phyloP scores from a whole-genome alignment of 2,113 vertebrate genomes.

The Tauraco erythrolophus region DNA sequence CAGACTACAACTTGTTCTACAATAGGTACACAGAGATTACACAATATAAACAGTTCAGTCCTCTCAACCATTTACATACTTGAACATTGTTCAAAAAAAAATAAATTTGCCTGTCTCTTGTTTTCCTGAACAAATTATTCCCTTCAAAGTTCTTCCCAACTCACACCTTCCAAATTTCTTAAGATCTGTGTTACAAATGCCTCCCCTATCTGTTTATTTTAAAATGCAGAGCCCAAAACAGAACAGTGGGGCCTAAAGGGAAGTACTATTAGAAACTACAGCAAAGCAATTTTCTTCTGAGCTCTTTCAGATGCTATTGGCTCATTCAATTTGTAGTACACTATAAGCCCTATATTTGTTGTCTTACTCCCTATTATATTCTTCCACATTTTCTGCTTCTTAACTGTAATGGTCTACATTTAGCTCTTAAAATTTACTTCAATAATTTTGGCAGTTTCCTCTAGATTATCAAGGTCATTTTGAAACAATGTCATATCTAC shows the following conservation, averaged over 20 bases:
- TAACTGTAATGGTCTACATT: not conserved
- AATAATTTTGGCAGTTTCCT: not conserved
- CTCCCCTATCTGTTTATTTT: not conserved
- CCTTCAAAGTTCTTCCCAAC: not conserved
- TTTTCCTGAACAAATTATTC: not conserved
- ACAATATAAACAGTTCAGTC: rapidly evolving
- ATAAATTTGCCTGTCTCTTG: not conserved
- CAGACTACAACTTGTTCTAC: not conserved
- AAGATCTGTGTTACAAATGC: not conserved
- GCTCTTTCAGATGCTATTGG: not conserved
- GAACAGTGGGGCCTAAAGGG: not conserved
- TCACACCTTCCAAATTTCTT: not conserved
- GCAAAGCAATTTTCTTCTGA: not conserved
- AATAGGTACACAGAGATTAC: not conserved
- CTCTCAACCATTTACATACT: not conserved
- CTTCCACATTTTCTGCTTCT: not conserved
- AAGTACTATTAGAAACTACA: not conserved
- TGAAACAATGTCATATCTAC: not conserved
- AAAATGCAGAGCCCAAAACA: not conserved
- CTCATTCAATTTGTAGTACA: not conserved
- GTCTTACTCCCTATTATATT: not conserved
- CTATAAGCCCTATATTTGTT: not conserved
- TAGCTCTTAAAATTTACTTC: not conserved
- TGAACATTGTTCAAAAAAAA: not conserved
- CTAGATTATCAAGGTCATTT: not conserved